phyloP scores from a whole-genome alignment of 2,797 vertebrate genomes.

The Tamandua tetradactyla region DNA sequence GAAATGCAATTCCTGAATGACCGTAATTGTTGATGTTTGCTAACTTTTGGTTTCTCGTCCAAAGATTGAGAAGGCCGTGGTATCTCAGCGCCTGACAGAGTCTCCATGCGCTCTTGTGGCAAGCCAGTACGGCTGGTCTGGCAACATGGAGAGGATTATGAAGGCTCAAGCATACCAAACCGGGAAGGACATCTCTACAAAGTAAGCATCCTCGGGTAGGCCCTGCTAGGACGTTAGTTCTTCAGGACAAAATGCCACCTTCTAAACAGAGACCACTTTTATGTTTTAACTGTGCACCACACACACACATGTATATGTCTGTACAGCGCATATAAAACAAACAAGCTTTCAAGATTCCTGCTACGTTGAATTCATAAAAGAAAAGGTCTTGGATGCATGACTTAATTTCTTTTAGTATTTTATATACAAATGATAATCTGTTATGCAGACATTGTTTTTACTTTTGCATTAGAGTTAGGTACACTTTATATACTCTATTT shows the following conservation, averaged over 20 bases:
- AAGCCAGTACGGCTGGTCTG: constrained; percentile 99
- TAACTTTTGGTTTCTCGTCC: not conserved
- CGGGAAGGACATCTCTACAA: constrained; percentile 98
- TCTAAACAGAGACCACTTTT: not conserved
- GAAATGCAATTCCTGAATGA: not conserved
- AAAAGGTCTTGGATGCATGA: not conserved
- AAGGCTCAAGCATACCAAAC: constrained; percentile 99
- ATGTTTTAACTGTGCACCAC: not conserved
- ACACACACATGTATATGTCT: no score
- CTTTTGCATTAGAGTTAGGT: not conserved
- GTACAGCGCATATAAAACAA: no score
- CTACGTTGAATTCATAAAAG: not conserved
- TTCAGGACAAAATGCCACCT: not conserved
- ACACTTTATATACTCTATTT: not conserved
- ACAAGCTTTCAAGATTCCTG: not conserved
- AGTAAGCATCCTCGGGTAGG: constrained; percentile 85
- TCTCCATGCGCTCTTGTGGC: constrained; percentile 97
- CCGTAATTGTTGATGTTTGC: not conserved
- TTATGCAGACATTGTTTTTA: not conserved
- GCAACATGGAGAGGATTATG: constrained; percentile 99
- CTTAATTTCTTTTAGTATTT: not conserved
- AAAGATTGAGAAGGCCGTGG: constrained; percentile 96
- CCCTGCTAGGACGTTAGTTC: not conserved
- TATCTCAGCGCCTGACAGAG: constrained; percentile 95
- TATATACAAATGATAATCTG: not conserved